phyloP scores from a whole-genome alignment of 2,797 vertebrate species.

The Myotis findleyi region DNA sequence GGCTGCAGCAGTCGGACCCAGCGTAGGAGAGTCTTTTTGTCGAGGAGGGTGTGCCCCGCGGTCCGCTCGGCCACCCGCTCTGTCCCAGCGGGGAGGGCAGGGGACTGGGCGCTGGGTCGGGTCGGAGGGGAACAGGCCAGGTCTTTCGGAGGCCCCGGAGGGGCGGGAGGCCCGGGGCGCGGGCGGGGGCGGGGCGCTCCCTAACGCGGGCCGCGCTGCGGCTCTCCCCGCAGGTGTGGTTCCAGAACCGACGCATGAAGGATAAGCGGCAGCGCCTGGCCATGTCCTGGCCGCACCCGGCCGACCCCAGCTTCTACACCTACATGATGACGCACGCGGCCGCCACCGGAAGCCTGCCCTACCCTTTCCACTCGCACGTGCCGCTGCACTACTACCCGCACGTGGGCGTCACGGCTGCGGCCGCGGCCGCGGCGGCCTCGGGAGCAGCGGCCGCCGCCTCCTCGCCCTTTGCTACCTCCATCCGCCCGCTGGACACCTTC shows the following conservation, averaged over 20 bases:
- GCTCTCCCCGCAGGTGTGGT: conserved; percentile 93
- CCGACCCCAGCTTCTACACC: conserved; percentile 98
- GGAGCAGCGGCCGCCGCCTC: conserved; percentile 89
- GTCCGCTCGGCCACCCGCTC: not conserved
- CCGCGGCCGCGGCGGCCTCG: conserved; percentile 94
- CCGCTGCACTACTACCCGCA: conserved; percentile 99
- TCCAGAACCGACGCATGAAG: conserved; percentile 98
- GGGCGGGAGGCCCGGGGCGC: not conserved
- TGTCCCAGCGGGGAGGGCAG: not conserved
- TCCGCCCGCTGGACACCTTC: conserved; percentile 98
- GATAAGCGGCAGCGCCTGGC: conserved; percentile 96
- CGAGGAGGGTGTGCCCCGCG: not conserved
- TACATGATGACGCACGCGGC: conserved; percentile 99
- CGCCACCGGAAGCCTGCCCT: conserved; percentile 96
- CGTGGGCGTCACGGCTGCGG: conserved; percentile 96
- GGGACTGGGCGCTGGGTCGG: not conserved
- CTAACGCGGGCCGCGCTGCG: conserved; percentile 54
- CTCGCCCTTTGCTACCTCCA: conserved; percentile 96
- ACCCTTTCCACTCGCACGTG: conserved; percentile 99
- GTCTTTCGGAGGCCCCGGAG: not conserved
- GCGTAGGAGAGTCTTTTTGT: not conserved
- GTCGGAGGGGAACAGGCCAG: not conserved
- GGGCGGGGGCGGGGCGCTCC: not conserved
- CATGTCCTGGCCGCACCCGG: conserved; percentile 98
- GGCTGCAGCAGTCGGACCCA: not conserved